Evolutionary conservation across 1,140 invertebrate genomes (phyloP), one percentile per base, ranked within the genome.

Genomic region (Drosophila aff.): DNA sequence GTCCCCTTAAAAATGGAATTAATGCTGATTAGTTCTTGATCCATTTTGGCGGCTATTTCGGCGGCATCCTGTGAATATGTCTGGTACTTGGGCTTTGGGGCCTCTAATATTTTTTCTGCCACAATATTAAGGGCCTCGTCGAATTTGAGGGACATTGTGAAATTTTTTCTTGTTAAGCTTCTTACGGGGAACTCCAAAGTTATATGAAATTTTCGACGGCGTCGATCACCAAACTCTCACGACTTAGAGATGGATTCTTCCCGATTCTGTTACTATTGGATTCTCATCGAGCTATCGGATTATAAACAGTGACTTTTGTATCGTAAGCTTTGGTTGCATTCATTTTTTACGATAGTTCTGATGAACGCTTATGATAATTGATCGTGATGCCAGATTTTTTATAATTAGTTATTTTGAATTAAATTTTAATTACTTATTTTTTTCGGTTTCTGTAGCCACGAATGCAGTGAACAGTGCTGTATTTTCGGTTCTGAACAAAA

Each of bases 1-100:
- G 16, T 13, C 2, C 28, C 53, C 28, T 59, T 65, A 21, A 60
- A 65, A 43, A 59, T 44, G 5, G 62, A 65, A 44, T 65, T 65
- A 13, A 65, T 65, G 1, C n/a, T 38, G 7, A 31, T 18, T 16
- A 65, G 9, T 21, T 65, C 53, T 15, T 33, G 23, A 44, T 43
- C 15, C 6, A 65, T 10, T 60, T 65, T 43, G 4, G 28, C 16
- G 10, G 52, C 23, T 33, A 65, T 60, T 23, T 65, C 62, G 11
- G 15, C 13, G 15, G 40, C 40, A n/a, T 65, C 62, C 28, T 59
- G 15, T 6, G n/a, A 23, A n/a, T 44, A 59, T 13, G 3, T 9
- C n/a, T 61, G 1, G 23, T 38, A n/a, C 5, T 47, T 33, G 11
- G 40, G 31, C 23, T 16, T 33, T 8, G 21, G 13, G 3, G 3